Conservation (phyloP, 2,888 invertebrate genomes). For the Campaea margaritaria region DNA sequence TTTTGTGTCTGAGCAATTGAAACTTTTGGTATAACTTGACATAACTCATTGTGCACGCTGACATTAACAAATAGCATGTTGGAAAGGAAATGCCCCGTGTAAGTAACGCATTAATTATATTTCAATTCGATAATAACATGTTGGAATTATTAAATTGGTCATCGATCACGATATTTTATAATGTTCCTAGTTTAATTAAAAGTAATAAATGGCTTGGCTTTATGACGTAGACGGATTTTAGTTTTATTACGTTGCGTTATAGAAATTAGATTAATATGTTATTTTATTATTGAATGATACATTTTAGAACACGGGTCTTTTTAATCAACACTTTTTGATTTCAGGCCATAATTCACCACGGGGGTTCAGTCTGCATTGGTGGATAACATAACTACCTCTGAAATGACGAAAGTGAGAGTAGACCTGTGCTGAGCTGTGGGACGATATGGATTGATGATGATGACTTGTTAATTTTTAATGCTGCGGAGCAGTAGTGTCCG, state of each 20-base stretch:
- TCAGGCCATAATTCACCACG: too few species aligned
- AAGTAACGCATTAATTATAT: conserved; percentile 11
- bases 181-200: conserved; percentile 16
- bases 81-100: conserved; percentile 31
- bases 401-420: too few species aligned
- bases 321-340: too few species aligned
- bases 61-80: conserved; percentile 50
- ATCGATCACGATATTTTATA: conserved; percentile 17
- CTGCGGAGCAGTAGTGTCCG: too few species aligned
- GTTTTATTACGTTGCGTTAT: background rate
- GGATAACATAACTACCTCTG: too few species aligned
- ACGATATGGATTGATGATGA: too few species aligned
- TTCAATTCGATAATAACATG: conserved; percentile 15
- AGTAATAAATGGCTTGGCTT: conserved; percentile 17
- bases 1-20: conserved; percentile 44
- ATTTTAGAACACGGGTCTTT: too few species aligned
- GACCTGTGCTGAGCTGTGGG: too few species aligned
- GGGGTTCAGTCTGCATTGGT: too few species aligned
- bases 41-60: conserved; percentile 46
- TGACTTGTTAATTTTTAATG: too few species aligned
- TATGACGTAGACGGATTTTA: conserved; percentile 7
- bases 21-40: conserved; percentile 48
- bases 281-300: background rate
- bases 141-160: conserved; percentile 19
- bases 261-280: background rate